phyloP scores from a whole-genome alignment of 2,113 vertebrate species.

The Xiphias gladius region DNA sequence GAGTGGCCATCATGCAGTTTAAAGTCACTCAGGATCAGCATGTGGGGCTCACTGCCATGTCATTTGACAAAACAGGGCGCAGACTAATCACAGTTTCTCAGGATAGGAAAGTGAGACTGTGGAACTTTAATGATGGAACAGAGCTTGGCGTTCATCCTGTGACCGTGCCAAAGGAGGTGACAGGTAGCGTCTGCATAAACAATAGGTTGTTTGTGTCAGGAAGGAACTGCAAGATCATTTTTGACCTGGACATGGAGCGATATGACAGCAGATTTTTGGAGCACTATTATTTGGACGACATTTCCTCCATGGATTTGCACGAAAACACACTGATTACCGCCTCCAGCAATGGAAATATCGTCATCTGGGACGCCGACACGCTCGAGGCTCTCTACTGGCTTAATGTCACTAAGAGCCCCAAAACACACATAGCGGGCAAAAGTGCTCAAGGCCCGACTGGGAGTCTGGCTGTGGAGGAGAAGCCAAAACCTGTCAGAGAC shows the following conservation, averaged over 20 bases:
- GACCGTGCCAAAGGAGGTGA: background rate
- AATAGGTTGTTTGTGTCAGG: conserved; percentile 6
- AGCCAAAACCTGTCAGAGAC: accelerated
- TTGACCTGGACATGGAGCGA: background rate
- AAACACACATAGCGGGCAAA: accelerated
- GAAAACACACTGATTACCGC: background rate
- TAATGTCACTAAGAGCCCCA: background rate
- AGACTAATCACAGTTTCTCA: conserved; percentile 14
- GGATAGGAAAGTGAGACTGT: conserved; percentile 22
- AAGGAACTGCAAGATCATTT: conserved; percentile 6
- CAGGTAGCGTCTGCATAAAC: background rate
- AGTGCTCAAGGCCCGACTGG: background rate
- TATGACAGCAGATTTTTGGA: background rate
- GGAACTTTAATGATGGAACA: conserved; percentile 44
- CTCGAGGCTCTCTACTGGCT: background rate
- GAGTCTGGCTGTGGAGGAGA: accelerated
- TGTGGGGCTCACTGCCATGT: background rate
- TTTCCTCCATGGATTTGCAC: conserved; percentile 28
- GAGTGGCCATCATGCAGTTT: conserved; percentile 16
- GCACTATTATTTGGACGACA: conserved; percentile 7
- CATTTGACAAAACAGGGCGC: conserved; percentile 13
- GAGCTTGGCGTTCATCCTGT: background rate
- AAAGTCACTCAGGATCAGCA: background rate
- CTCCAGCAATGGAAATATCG: conserved; percentile 29
- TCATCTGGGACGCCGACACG: background rate